A percentile compares a stretch with the other conserved stretches of the same genome.
Evolutionary conservation across 2,113 vertebrate species (phyloP).

Genomic region (Anseranas semipalmata): DNA sequence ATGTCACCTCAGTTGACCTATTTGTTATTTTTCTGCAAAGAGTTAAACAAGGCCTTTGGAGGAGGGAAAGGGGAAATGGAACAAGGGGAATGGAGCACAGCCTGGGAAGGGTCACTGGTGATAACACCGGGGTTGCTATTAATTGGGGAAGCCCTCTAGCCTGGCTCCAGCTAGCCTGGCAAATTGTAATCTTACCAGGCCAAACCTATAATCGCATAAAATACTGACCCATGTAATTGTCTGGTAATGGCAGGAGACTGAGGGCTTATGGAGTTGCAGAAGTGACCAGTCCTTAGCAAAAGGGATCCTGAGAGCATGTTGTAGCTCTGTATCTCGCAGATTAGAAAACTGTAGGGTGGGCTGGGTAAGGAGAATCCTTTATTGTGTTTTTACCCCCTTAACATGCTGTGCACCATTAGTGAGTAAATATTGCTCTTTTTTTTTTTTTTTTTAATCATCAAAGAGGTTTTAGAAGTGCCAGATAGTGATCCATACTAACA

Average conservation of each 20-base stretch:
- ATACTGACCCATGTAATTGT: not conserved
- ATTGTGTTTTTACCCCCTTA: not conserved
- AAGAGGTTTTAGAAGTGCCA: not conserved
- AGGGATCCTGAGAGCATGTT: rapidly evolving
- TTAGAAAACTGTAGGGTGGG: not conserved
- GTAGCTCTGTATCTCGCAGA: not conserved
- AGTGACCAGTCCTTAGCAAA: not conserved
- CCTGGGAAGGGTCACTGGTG: not conserved
- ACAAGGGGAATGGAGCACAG: not conserved
- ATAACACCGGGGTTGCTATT: not conserved
- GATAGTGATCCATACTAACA: not conserved
- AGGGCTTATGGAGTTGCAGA: not conserved
- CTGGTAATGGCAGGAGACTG: not conserved
- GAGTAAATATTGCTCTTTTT: not conserved
- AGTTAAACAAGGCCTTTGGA: not conserved
- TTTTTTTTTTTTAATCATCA: not conserved
- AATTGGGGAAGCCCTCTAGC: not conserved
- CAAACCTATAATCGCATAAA: not conserved
- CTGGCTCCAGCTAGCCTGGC: not conserved
- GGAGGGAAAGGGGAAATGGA: not conserved
- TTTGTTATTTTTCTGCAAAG: not conserved
- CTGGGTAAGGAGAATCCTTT: not conserved
- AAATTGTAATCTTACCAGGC: not conserved
- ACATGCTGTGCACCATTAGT: not conserved
- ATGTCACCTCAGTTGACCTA: not conserved